A percentile compares a stretch with the other conserved stretches of the same genome.
These are phyloP conservation scores for Boloria selene DNA, from an alignment of 2,888 invertebrate genomes.

Conservation along the genomic window DNA sequence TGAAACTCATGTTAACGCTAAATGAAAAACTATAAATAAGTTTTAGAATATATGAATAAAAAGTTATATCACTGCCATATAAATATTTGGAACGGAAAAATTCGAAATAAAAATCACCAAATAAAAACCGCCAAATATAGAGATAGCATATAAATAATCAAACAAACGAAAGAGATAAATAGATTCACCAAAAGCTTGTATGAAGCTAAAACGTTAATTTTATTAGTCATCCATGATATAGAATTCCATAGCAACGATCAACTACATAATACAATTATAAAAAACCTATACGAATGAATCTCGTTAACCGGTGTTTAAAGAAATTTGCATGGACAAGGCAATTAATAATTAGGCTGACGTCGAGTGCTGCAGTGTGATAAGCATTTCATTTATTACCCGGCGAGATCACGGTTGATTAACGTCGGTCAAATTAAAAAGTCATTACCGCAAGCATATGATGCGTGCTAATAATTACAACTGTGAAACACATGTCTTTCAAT, in stretches of 20 bases:
- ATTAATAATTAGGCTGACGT: conserved; percentile 18
- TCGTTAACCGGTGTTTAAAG: neutral
- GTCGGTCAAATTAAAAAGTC: conserved; percentile 42
- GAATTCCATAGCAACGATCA: neutral
- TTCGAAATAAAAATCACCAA: no score
- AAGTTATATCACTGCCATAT: no score
- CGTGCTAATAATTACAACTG: conserved; percentile 25
- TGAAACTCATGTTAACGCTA: no score
- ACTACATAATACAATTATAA: neutral
- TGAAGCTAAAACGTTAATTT: no score
- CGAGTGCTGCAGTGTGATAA: conserved; percentile 20
- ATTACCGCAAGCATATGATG: conserved; percentile 33
- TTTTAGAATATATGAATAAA: no score
- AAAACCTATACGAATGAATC: neutral
- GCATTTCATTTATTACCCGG: conserved; percentile 26
- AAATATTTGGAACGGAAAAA: no score
- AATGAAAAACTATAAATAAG: no score
- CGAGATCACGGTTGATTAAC: conserved; percentile 29
- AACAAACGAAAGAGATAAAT: no score
- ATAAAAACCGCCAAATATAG: no score
- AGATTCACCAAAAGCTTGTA: no score
- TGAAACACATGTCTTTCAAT: neutral
- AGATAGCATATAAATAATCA: no score
- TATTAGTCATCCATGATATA: neutral
- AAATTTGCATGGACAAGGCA: neutral